Percentiles rank a stretch among this genome's conserved stretches.
Evolutionary conservation across 2,888 invertebrate species (phyloP).

Genomic region (Geophilus truncorum): DNA sequence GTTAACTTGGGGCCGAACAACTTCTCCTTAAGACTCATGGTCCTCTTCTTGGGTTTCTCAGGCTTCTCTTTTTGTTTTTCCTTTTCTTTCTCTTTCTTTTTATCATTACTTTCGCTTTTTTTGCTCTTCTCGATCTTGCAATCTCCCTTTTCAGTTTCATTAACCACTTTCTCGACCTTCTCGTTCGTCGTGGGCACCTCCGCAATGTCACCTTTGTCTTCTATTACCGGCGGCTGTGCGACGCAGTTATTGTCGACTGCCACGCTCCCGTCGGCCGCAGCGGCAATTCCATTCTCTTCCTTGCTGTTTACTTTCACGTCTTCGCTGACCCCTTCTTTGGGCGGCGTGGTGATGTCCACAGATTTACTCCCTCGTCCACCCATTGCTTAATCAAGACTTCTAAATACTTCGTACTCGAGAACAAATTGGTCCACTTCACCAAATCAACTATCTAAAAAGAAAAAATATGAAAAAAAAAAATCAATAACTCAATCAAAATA

Average conservation of each 20-base stretch:
- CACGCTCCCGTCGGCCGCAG: background rate
- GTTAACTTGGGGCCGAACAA: background rate
- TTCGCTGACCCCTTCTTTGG: background rate
- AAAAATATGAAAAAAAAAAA: background rate
- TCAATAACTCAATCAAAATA: background rate
- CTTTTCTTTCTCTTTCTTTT: background rate
- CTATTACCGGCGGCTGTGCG: background rate
- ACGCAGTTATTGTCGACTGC: background rate
- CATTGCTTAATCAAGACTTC: constrained; percentile 14
- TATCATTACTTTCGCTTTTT: background rate
- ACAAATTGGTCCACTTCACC: constrained; percentile 14
- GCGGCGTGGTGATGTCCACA: constrained; percentile 19
- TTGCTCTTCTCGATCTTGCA: background rate
- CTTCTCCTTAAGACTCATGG: background rate
- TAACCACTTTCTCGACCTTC: background rate
- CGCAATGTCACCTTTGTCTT: background rate
- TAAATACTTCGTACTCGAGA: background rate
- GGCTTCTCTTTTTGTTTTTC: background rate
- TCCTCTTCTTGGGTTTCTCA: background rate
- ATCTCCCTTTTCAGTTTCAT: background rate
- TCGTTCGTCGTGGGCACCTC: background rate
- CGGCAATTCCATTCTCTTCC: constrained; percentile 23
- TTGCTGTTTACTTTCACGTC: background rate
- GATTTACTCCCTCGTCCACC: background rate
- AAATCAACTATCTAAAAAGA: background rate